Percentiles rank a stretch among this genome's conserved stretches.
Conservation (phyloP, 2,113 vertebrate species). For the Myotis davidii region DNA sequence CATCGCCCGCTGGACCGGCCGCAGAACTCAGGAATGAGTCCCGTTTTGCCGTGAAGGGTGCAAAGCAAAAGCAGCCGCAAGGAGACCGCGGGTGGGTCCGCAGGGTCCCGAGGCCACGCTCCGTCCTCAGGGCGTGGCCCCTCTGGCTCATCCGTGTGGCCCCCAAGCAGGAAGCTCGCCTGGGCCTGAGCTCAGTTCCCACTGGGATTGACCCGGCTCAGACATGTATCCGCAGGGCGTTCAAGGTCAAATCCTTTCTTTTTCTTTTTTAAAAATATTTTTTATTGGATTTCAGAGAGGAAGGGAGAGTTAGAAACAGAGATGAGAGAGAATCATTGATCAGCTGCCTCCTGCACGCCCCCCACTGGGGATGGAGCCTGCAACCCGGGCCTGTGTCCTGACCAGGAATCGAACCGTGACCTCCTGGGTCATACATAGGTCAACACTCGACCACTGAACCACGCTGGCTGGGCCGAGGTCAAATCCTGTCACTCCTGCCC, state of each 20-base stretch:
- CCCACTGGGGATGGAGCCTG: no score
- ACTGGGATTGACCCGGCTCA: background rate
- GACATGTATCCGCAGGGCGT: accelerated
- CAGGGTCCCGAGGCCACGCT: background rate
- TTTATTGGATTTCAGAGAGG: no score
- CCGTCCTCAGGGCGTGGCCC: accelerated
- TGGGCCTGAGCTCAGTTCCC: accelerated
- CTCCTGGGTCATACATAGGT: no score
- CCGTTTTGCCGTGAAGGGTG: background rate
- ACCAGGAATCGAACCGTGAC: no score
- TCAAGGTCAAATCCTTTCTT: background rate
- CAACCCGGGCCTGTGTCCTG: no score
- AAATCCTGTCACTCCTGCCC: background rate
- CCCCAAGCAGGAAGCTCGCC: accelerated
- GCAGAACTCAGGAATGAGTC: background rate
- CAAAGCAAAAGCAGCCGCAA: background rate
- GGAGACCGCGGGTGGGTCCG: background rate
- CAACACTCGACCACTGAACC: no score
- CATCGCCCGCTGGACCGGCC: background rate
- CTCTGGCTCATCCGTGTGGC: accelerated
- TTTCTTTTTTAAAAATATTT: no score
- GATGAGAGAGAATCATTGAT: no score
- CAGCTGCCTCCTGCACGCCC: no score
- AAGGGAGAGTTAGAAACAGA: no score
- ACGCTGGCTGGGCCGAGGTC: background rate